Base-by-base conservation (phyloP, 2,888 invertebrate species). In the Chouioia cunea region DNA sequence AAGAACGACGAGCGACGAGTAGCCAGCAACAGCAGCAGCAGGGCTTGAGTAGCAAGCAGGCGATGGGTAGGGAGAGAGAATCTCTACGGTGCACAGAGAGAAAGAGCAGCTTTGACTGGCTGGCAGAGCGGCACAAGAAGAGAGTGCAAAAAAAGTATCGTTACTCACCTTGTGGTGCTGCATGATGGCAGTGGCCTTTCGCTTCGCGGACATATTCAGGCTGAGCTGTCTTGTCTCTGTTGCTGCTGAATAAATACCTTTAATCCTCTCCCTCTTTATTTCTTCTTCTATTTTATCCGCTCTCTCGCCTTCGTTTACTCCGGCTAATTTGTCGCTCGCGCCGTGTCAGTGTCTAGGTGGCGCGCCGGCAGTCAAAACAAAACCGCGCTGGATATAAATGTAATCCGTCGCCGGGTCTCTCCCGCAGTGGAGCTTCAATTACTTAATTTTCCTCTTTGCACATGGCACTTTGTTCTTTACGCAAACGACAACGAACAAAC, bases 131-230 rank as follows among this genome's bases (percentile, higher is more conserved):
- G 56, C 15, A 50, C 44, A 20, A 57, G 16, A 54, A 68, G 70
- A 36, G 36, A 36, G 36, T 10, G 36, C 71, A 76, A 77, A 75
- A 75, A 58, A 67, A 73, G 68, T 57, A 71, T 64, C 70, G 70
- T 67, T 70, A 81, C 84, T 84, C 80, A 85, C 85, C 85, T 85
- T 85, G 81, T 84, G 85, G 86, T 92, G 92, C 87, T 92, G 92
- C 80, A 92, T 91, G 82, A 92, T 88, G 80, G 91, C 91, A 79
- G 91, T 91, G 83, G 91, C 90, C 89, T 92, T 92, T 86, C 91
- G 90, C 87, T 92, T 92, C 78, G 92, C 92, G 78, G 92, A 91
- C 92, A 92, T 91, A 79, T 81, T 86, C 79, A 77, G 77, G 78
- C 77, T 66, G 65, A 52, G 65, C 36, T 36, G 36, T 10, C 36